Base-by-base conservation (phyloP, 2,888 invertebrate genomes). In the Xylota sylvarum region DNA sequence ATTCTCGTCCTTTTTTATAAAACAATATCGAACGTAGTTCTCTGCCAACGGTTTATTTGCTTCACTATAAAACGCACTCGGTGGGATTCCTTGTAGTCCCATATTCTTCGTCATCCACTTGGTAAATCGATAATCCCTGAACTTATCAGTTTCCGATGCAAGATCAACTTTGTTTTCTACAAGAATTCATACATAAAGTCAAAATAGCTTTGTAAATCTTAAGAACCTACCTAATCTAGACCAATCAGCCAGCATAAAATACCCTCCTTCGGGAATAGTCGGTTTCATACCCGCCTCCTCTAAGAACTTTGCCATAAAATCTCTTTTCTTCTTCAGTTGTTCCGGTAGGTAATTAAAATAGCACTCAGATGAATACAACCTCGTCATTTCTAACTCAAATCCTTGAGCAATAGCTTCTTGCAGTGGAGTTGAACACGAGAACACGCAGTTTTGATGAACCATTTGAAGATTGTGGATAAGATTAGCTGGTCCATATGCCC, bases 191-290 rank as follows among this genome's bases (percentile, higher is more conserved):
- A 12, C 12, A 6, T 10, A 17, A 40, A 48, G 9, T 52, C 7
- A 37, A 23, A 10, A 46, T 6, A 7, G 3, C 12, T 6, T 0
- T 7, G 43, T 10, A 32, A n/a, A 52, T 14, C 6, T 1, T 46
- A 56, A 12, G 1, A 23, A 0, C 50, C 7, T 91, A 96, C 96
- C 95, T 87, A 98, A 92, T 5, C 95, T 93, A 9, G 96, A 95
- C 96, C 97, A 98, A 93, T 99, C 98, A 0, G 98, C 98, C 67
- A 99, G 92, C 94, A 99, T 96, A 91, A 99, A 99, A 93, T 99
- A 99, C 0, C 99, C 99, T 3, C 98, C 98, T 89, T 99, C 98
- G 0, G 99, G 99, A 74, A 98, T 93, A 0, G 97, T 97, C 0
- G 99, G 98, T 43, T 94, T 95, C 95, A 99, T 97, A 0, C 98